Conservation (phyloP, 2,888 invertebrate species). For the Myopa tessellatipennis region DNA sequence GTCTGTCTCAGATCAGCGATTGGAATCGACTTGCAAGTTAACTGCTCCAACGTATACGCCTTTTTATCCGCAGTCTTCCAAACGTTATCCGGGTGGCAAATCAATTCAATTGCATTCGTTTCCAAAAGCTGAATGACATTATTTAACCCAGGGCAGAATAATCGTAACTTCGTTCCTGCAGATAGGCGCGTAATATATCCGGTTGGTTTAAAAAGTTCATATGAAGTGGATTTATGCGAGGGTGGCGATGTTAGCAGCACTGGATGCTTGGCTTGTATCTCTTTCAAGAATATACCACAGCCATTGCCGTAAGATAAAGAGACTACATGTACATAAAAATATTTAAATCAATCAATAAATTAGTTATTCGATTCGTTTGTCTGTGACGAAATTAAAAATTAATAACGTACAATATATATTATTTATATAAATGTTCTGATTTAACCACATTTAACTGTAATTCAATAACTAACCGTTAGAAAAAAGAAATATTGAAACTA, state of each 20-base stretch:
- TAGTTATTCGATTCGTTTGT: too few relatives aligned
- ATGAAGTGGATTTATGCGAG: not conserved
- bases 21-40: conserved; percentile 47
- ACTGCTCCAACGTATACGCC: conserved; percentile 15
- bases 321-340: not conserved
- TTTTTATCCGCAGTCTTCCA: conserved; percentile 39
- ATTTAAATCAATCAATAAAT: not conserved
- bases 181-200: conserved; percentile 45
- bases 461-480: not conserved
- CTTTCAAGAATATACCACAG: conserved; percentile 45
- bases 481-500: not conserved
- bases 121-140: conserved; percentile 47
- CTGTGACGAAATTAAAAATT: not conserved
- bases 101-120: conserved; percentile 37
- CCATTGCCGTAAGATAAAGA: conserved; percentile 18
- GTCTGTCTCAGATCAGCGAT: conserved; percentile 50
- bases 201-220: conserved; percentile 50
- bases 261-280: conserved; percentile 48
- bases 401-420: not conserved
- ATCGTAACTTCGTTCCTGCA: conserved; percentile 46
- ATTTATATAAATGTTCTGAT: not conserved
- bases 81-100: conserved; percentile 39
- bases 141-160: conserved; percentile 51
- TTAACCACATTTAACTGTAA: not conserved
- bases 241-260: conserved; percentile 40